Base-by-base conservation (phyloP, 2,888 invertebrate genomes). In the Drosophila multiciliata region DNA sequence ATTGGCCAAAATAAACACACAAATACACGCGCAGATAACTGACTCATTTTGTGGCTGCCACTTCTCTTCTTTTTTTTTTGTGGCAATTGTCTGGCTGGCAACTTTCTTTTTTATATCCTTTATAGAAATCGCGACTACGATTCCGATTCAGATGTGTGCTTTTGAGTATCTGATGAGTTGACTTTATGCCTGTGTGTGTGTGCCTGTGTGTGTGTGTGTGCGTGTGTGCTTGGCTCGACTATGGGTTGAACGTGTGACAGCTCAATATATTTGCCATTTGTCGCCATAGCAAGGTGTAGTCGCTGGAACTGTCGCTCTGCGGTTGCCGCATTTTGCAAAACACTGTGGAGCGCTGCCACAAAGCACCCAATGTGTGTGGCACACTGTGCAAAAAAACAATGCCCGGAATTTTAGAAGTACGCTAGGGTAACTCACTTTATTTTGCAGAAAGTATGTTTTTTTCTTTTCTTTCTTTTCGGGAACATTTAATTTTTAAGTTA, bases 201-300 rank as follows among this genome's bases (percentile, higher is more conserved):
- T 48, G 45, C 59, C n/a, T 23, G 23, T 23, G 58, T 59, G 52
- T 66, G 59, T 57, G 65, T 29, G 55, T 62, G 59, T 48, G 45
- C 57, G 42, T 36, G 40, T 59, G 11, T 0, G 8, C 6, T 33
- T 58, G 61, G 8, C 6, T 52, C 55, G 61, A 60, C 42, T 54
- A 66, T 70, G 63, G 73, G 75, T 61, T 82, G 86, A 75, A 73
- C 81, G 74, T 81, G 79, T 85, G 83, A 82, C 88, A 87, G 85
- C 86, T 90, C 75, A 86, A 91, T 88, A 87, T 89, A 87, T 90
- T 86, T 82, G 80, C 81, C 83, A 91, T 89, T 89, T 85, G 89
- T 88, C 87, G 87, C 89, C 89, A 70, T 81, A 50, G 53, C 58
- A 60, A 76, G 72, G 75, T 78, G 74, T 68, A 63, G 80, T 66